Evolutionary conservation across 2,888 invertebrate species (phyloP), one percentile per base, ranked within the genome.

Genomic region (Hypercompe scribonia): DNA sequence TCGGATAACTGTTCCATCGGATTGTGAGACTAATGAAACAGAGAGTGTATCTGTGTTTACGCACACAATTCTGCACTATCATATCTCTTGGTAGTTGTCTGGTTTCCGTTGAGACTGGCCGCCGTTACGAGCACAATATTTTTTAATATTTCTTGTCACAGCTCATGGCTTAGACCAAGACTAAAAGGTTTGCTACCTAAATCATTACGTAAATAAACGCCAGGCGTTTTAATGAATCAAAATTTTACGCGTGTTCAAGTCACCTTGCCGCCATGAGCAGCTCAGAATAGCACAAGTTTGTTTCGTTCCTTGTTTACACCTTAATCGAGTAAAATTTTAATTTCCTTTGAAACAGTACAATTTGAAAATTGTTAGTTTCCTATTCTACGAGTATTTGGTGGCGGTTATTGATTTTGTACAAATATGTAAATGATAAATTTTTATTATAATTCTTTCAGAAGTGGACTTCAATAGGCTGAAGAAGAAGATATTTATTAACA

Each of bases 191-290:
- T 79, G 80, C 84, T 78, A 81, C 76, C 82, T 79, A 84, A 87
- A 82, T 80, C 81, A 78, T 70, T 63, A 72, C 46, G 80, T 81
- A 80, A 78, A 87, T 86, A 87, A 87, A 85, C 84, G 84, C 76
- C 81, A 84, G 85, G 85, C 84, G 84, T 87, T 86, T 87, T 88
- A 88, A 89, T 86, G 88, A 89, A 87, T 86, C 78, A 58, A 66
- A 72, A 72, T 68, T 68, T 67, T 66, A 72, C 18, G 28, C 67
- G 72, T 34, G 68, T 72, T 68, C 28, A 72, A 68, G 28, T 42
- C 58, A 24, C 42, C 61, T 63, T 36, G 24, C 24, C 4, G 42
- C 42, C 11, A 13, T 61, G 18, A 63, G 50, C 31, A 46, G 18
- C 61, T 50, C 61, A 67, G 24, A 39, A 54, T 66, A 58, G 58